Percentiles rank a stretch among this genome's conserved stretches.
phyloP scores from a whole-genome alignment of 1,140 invertebrate genomes.

The Acyrthosiphon pisum region DNA sequence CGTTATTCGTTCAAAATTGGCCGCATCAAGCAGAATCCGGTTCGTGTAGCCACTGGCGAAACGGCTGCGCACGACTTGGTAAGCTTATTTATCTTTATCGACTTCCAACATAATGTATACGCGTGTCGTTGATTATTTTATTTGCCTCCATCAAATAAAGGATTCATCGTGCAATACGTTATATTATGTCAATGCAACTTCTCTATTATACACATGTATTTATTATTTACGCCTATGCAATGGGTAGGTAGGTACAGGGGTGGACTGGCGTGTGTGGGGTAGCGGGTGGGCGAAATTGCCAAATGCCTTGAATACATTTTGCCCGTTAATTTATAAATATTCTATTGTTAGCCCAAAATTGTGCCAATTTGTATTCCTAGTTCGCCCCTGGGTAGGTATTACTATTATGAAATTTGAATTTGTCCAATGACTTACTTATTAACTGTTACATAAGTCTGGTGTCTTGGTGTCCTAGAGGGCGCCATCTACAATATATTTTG shows the following conservation, averaged over 20 bases:
- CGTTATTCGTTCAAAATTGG: slow-evolving; percentile 44
- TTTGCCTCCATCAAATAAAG: neutral
- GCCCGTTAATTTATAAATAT: no score
- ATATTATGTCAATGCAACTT: neutral
- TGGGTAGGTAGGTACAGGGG: no score
- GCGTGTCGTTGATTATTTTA: neutral
- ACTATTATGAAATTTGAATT: neutral
- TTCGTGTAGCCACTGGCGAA: slow-evolving; percentile 47
- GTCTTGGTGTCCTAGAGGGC: neutral
- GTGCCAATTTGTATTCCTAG: no score
- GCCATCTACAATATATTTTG: neutral
- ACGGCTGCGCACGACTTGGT: slow-evolving; percentile 29
- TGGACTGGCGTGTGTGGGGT: no score
- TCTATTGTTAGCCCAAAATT: no score
- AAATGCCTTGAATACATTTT: no score
- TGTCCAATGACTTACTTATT: neutral
- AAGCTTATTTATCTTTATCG: neutral
- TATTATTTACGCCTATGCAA: neutral
- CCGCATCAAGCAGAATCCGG: slow-evolving; percentile 55
- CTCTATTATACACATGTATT: neutral
- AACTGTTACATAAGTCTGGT: no score
- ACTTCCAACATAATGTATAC: neutral
- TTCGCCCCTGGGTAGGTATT: neutral
- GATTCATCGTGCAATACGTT: neutral
- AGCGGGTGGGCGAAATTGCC: no score